A percentile compares a stretch with the other conserved stretches of the same genome.
phyloP scores from a whole-genome alignment of 1,140 invertebrate genomes.

The Cyphomyrmex costatus region DNA sequence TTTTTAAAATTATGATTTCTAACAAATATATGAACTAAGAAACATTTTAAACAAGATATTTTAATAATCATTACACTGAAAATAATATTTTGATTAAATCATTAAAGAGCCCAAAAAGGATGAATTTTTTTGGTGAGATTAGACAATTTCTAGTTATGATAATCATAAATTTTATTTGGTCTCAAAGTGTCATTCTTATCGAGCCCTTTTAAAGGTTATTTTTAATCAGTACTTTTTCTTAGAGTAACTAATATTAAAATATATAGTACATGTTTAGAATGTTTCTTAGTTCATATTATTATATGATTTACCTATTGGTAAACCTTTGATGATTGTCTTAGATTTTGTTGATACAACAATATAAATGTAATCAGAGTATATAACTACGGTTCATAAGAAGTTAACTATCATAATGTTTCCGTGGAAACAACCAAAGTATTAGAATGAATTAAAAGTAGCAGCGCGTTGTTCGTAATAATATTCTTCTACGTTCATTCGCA shows the following conservation, averaged over 20 bases:
- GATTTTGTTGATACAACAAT: background rate
- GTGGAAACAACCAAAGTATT: background rate
- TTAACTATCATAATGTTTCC: background rate
- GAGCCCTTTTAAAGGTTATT: no score
- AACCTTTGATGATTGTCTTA: background rate
- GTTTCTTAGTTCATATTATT: background rate
- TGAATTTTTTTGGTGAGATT: no score
- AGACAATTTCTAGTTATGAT: no score
- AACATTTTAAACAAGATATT: background rate
- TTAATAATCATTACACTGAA: background rate
- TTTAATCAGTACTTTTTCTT: no score
- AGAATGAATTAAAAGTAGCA: slow-evolving; percentile 18
- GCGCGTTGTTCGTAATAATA: slow-evolving; percentile 31
- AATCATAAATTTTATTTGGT: no score
- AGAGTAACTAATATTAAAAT: no score
- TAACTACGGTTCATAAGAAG: background rate
- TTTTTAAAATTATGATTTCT: background rate
- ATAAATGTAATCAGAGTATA: background rate
- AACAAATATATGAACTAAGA: background rate
- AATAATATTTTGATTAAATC: background rate
- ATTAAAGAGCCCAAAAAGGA: background rate
- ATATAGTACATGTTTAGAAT: no score
- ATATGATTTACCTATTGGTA: background rate
- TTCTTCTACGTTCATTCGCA: slow-evolving; percentile 25
- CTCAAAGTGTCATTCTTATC: no score